These are phyloP conservation scores for Nibea coibor DNA, from an alignment of 2,113 vertebrate genomes.

Conservation along the genomic window DNA sequence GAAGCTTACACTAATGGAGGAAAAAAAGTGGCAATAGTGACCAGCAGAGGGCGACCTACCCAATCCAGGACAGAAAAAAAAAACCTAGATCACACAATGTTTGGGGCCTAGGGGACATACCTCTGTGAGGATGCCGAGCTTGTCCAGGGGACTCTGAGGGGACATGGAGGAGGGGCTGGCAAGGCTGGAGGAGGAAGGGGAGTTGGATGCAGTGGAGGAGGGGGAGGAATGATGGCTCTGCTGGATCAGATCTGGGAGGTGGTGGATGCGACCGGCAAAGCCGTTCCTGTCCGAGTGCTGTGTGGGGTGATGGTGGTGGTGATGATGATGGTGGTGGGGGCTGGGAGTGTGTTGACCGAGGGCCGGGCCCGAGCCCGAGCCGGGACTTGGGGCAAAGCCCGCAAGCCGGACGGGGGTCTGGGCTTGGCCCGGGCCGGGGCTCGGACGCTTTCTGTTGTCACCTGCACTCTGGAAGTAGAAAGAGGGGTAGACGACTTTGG, in stretches of 20 bases:
- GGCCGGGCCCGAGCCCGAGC: constrained; percentile 57
- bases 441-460: constrained; percentile 91
- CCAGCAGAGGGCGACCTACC: constrained; percentile 38
- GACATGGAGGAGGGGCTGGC: constrained; percentile 95
- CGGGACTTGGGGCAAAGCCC: constrained; percentile 67
- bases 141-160: constrained; percentile 98
- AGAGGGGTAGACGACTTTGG: constrained; percentile 93
- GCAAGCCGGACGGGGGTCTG: constrained; percentile 53
- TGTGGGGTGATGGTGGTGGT: constrained; percentile 68
- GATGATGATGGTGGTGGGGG: constrained; percentile 71
- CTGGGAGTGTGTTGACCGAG: constrained; percentile 71
- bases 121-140: constrained; percentile 93
- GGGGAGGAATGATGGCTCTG: constrained; percentile 99
- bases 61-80: neutral
- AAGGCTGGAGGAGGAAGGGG: constrained; percentile 96
- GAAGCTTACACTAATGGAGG: neutral
- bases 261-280: constrained; percentile 97
- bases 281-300: constrained; percentile 94
- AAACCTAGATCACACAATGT: too few relatives aligned
- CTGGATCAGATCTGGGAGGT: constrained; percentile 99
- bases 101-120: constrained; percentile 86
- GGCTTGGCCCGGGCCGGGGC: constrained; percentile 55
- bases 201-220: constrained; percentile 86
- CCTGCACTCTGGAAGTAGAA: constrained; percentile 98
- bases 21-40: neutral